Evolutionary conservation across 2,797 vertebrate species (phyloP), one percentile per base, ranked within the genome.

Genomic region (Chaunax sp.): DNA sequence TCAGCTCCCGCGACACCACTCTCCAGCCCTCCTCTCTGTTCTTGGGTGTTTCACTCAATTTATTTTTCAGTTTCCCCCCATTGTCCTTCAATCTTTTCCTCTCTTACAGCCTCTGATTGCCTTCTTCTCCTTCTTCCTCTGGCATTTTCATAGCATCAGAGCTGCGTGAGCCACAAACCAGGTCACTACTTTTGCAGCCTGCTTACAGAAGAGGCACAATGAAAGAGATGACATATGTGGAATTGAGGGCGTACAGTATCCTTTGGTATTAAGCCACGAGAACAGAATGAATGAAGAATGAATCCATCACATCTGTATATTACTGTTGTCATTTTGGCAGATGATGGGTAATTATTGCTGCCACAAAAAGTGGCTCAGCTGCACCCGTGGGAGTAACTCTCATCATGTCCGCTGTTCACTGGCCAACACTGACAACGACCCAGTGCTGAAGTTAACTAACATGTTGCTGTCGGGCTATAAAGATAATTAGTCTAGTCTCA

Each of bases 401-500:
- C 78, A 22, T 61, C 22, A 49, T 53, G 58, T 73, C 59, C 45
- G 7, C 57, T 64, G 66, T 57, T 73, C 30, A 15, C 69, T 82
- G 84, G 84, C 80, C 83, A 86, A 74, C 83, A 83, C 73, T 76
- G 83, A 75, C 87, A 87, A 82, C 78, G 78, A 84, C 76, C 41
- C 40, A 33, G 74, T 60, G 74, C 81, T 55, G 57, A 85, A 91
- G 86, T 90, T 90, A 91, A 93, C 93, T 93, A 90, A 93, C 94
- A 90, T 91, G 92, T 90, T 87, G 88, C 85, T 85, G 50, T 90
- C 86, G 88, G 86, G 89, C 90, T 82, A 92, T 92, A 90, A 92
- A 91, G 93, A 93, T 90, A 92, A 94, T 94, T 93, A 92, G 90
- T 91, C 89, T 81, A 79, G 87, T 84, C 86, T 91, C 89, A 90